phyloP scores from a whole-genome alignment of 2,797 vertebrate genomes.

The Falco berigora region DNA sequence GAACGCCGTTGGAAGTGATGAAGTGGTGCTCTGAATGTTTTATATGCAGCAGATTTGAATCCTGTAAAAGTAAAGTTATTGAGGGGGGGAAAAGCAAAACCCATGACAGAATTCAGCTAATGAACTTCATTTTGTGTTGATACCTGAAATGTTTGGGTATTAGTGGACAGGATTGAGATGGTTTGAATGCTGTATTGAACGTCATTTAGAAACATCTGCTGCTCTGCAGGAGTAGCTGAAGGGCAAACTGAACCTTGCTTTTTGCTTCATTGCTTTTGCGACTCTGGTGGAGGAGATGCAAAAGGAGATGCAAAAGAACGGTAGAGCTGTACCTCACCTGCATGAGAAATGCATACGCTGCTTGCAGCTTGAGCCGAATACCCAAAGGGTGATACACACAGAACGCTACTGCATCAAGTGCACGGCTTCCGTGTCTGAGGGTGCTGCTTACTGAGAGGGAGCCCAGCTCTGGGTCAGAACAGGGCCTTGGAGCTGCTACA shows the following conservation, averaged over 20 bases:
- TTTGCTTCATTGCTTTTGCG: not conserved
- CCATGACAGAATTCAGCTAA: not conserved
- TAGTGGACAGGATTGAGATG: not conserved
- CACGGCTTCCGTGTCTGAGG: not conserved
- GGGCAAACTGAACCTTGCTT: not conserved
- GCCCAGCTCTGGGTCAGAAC: not conserved
- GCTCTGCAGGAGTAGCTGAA: not conserved
- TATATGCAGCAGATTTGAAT: not conserved
- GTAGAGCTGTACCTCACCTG: not conserved
- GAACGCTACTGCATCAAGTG: not conserved
- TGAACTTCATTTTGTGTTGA: not conserved
- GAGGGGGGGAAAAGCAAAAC: accelerated
- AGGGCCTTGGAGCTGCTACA: not conserved
- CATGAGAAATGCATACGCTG: not conserved
- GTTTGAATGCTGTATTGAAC: not conserved
- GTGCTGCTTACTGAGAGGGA: not conserved
- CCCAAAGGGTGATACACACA: not conserved
- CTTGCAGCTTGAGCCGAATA: not conserved
- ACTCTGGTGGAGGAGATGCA: not conserved
- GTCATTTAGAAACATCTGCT: not conserved
- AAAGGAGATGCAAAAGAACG: not conserved
- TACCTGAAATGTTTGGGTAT: not conserved
- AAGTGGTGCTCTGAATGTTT: not conserved
- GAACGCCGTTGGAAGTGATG: not conserved
- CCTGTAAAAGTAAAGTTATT: not conserved